Evolutionary conservation across 2,113 vertebrate genomes (phyloP).

Genomic region (Anolis sagrei): DNA sequence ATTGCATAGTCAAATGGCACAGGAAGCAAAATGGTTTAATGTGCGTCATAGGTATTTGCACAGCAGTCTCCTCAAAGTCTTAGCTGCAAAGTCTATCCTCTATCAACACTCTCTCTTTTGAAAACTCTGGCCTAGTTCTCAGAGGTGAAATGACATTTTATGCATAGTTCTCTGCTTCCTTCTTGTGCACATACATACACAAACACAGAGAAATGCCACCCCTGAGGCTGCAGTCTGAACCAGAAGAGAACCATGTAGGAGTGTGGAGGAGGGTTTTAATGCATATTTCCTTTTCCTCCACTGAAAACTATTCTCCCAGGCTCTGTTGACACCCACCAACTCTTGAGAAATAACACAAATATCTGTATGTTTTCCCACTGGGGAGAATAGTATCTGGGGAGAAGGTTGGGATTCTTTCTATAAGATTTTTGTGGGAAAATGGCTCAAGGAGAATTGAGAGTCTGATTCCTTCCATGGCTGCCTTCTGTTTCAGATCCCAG

Average conservation of each 20-base stretch:
- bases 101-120: background rate
- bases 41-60: conserved; percentile 33
- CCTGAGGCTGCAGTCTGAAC: background rate
- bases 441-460: background rate
- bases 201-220: background rate
- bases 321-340: background rate
- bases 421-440: background rate
- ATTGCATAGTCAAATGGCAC: background rate
- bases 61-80: conserved; percentile 28
- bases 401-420: background rate
- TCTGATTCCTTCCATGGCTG: background rate
- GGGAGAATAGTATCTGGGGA: background rate
- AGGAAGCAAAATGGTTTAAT: conserved; percentile 4
- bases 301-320: background rate
- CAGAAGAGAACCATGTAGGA: background rate
- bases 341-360: background rate
- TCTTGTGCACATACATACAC: background rate
- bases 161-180: background rate
- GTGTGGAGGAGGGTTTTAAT: background rate
- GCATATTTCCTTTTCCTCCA: background rate
- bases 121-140: conserved; percentile 16
- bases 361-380: background rate
- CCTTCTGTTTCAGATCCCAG: background rate
- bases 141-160: background rate
- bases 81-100: conserved; percentile 29